These are phyloP conservation scores for Ornithorhynchus anatinus DNA, from an alignment of 2,113 vertebrate genomes.

Conservation along the genomic window DNA sequence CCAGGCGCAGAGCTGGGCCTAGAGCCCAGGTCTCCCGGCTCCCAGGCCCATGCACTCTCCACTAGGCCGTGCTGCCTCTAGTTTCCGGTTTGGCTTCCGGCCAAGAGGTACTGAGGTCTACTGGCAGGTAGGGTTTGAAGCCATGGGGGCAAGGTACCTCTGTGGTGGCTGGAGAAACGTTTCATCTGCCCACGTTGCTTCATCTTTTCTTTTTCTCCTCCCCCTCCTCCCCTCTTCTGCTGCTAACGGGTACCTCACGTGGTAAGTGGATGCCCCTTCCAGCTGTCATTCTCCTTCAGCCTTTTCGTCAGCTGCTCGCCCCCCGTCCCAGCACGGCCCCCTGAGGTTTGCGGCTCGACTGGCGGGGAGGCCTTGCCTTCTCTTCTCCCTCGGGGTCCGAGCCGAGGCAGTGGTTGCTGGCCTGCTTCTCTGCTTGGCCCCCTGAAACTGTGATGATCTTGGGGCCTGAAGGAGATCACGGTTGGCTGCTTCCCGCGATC, in stretches of 20 bases:
- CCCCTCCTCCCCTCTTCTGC: conserved; percentile 32
- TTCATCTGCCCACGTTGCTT: neutral
- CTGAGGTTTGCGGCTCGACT: neutral
- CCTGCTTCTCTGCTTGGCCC: neutral
- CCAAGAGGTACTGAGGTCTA: neutral
- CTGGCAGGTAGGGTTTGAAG: rapidly evolving
- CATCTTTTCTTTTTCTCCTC: too few relatives aligned
- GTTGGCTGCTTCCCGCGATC: too few relatives aligned
- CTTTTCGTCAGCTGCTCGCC: conserved; percentile 26
- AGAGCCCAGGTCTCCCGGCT: too few relatives aligned
- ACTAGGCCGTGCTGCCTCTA: neutral
- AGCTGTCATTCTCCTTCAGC: rapidly evolving
- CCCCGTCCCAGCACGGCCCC: neutral
- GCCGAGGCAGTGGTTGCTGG: neutral
- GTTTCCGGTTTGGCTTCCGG: neutral
- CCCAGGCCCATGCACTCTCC: too few relatives aligned
- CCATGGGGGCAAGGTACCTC: neutral
- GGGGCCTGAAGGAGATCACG: too few relatives aligned
- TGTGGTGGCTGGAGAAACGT: neutral
- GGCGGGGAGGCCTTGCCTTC: neutral
- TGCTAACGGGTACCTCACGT: conserved; percentile 14
- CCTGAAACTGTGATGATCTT: neutral
- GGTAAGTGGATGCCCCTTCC: conserved; percentile 27
- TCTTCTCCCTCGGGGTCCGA: neutral
- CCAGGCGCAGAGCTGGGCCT: too few relatives aligned